These are phyloP conservation scores for Xiphophorus couchianus DNA, from an alignment of 2,113 vertebrate species.

Conservation along the genomic window DNA sequence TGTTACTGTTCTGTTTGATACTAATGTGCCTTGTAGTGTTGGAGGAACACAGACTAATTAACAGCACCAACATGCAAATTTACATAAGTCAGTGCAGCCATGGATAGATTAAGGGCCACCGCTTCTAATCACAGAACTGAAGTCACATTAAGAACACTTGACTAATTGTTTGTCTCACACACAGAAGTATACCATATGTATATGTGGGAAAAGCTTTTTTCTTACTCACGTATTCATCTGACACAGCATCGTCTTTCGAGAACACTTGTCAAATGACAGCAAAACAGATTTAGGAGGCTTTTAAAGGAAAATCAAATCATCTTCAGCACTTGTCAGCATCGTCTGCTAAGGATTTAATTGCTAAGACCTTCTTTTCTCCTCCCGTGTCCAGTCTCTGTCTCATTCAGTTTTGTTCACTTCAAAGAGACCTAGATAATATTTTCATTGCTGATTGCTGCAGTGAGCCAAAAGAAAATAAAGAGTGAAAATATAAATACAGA, in stretches of 20 bases:
- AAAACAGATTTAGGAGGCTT: slow-evolving; percentile 15
- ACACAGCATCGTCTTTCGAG: background rate
- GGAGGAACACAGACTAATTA: slow-evolving; percentile 13
- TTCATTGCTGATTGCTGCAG: slow-evolving; percentile 16
- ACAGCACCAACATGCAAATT: background rate
- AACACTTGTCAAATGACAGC: slow-evolving; percentile 31
- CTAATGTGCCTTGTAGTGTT: background rate
- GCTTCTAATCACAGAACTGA: background rate
- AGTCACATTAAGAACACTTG: slow-evolving; percentile 11
- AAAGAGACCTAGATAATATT: slow-evolving; percentile 40
- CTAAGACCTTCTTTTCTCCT: slow-evolving; percentile 11
- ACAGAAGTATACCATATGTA: background rate
- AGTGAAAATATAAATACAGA: slow-evolving; percentile 1
- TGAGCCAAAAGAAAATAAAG: background rate
- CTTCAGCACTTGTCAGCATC: slow-evolving; percentile 48
- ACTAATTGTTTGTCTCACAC: slow-evolving; percentile 12
- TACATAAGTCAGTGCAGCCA: slow-evolving; percentile 3
- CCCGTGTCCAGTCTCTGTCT: slow-evolving; percentile 29
- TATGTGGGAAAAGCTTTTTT: background rate
- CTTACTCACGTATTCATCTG: background rate
- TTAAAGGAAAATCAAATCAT: slow-evolving; percentile 51
- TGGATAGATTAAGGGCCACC: background rate
- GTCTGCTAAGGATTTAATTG: slow-evolving; percentile 63
- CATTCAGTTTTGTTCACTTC: slow-evolving; percentile 37
- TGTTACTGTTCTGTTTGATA: slow-evolving; percentile 15